These are phyloP conservation scores for Leptodirus hochenwartii DNA, from an alignment of 2,888 invertebrate genomes.

Conservation along the genomic window DNA sequence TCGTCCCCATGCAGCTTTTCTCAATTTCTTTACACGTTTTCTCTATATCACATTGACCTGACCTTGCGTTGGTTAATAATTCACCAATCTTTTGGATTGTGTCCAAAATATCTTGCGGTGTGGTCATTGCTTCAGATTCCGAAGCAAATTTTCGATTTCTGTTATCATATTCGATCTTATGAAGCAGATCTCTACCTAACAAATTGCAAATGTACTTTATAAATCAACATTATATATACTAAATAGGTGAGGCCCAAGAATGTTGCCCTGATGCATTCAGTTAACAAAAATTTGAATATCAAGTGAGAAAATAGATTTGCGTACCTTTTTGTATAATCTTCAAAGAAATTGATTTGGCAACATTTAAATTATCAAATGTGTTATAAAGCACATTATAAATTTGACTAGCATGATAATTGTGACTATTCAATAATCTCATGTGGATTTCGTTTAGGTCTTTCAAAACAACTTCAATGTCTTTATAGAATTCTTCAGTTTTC, in stretches of 20 bases:
- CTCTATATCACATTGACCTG: too few relatives aligned
- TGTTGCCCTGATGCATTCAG: neutral
- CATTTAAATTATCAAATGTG: slow-evolving; percentile 9
- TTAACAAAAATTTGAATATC: slow-evolving; percentile 4
- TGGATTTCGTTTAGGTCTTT: slow-evolving; percentile 42
- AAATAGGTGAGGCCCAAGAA: too few relatives aligned
- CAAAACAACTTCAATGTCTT: slow-evolving; percentile 37
- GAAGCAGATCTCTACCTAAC: slow-evolving; percentile 26
- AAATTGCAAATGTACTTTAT: too few relatives aligned
- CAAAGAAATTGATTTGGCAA: slow-evolving; percentile 9
- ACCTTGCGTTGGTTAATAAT: slow-evolving; percentile 34
- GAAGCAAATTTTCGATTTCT: slow-evolving; percentile 24
- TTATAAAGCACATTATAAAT: slow-evolving; percentile 10
- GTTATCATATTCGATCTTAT: slow-evolving; percentile 26
- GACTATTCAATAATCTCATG: slow-evolving; percentile 31
- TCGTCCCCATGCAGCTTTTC: slow-evolving; percentile 36
- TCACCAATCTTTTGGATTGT: slow-evolving; percentile 36
- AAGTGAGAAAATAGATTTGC: too few relatives aligned
- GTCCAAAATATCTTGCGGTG: slow-evolving; percentile 43
- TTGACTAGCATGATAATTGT: slow-evolving; percentile 12
- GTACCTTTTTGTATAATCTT: slow-evolving; percentile 12
- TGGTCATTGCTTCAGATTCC: slow-evolving; percentile 23
- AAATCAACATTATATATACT: too few relatives aligned
- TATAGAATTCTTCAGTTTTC: slow-evolving; percentile 50
- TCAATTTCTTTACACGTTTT: slow-evolving; percentile 40